These are phyloP conservation scores for Austrolebias charrua DNA, from an alignment of 2,797 vertebrate genomes.

Conservation along the genomic window DNA sequence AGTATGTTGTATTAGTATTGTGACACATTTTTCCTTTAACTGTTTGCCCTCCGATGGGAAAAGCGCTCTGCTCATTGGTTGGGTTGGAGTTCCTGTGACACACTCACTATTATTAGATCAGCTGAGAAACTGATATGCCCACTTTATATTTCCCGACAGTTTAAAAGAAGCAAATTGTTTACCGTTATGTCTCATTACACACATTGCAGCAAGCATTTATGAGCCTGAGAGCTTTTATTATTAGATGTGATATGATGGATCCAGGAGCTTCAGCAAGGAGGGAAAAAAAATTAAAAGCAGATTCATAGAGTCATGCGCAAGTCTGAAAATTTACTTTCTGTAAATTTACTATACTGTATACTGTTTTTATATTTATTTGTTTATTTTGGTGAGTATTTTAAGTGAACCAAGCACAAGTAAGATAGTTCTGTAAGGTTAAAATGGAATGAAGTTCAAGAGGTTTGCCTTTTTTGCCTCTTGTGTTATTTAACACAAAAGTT, in stretches of 20 bases:
- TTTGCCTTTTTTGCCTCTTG: too few species aligned
- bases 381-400: too few species aligned
- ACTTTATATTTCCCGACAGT: constrained; percentile 22
- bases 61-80: neutral
- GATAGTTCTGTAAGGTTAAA: too few species aligned
- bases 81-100: constrained; percentile 12
- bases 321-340: too few species aligned
- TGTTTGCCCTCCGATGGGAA: neutral
- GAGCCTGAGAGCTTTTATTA: constrained; percentile 42
- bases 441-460: too few species aligned
- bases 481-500: too few species aligned
- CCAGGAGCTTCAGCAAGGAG: neutral
- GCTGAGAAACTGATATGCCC: constrained; percentile 31
- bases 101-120: constrained; percentile 37
- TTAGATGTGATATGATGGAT: constrained; percentile 43
- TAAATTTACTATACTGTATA: too few species aligned
- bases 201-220: constrained; percentile 6
- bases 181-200: constrained; percentile 48
- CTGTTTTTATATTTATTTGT: too few species aligned
- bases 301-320: too few species aligned
- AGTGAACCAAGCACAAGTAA: too few species aligned
- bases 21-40: neutral
- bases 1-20: neutral
- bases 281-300: too few species aligned
- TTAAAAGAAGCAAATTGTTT: constrained; percentile 17